These are phyloP conservation scores for Patella vulgata DNA, from an alignment of 1,140 invertebrate genomes.

Conservation along the genomic window DNA sequence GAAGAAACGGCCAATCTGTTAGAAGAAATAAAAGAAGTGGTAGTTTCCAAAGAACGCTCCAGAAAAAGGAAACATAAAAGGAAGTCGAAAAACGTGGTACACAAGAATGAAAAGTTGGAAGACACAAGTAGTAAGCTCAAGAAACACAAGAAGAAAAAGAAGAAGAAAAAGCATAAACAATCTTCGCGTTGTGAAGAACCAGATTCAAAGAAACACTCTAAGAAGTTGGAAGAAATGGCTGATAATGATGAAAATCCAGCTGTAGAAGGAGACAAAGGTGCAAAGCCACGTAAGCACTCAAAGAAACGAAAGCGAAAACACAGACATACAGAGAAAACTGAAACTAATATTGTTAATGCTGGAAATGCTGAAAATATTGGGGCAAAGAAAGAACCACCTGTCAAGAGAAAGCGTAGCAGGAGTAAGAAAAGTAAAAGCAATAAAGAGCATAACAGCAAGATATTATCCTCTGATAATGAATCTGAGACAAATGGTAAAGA, in stretches of 20 bases:
- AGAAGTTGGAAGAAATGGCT: not conserved
- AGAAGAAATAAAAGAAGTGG: conserved; percentile 10
- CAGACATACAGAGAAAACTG: conserved; percentile 1
- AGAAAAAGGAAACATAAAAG: not conserved
- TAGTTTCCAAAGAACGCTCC: conserved; percentile 9
- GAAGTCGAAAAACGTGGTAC: conserved; percentile 10
- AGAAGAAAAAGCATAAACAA: conserved; percentile 21
- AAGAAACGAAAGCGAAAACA: conserved; percentile 30
- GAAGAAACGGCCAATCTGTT: not conserved
- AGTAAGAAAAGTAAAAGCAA: conserved; percentile 10
- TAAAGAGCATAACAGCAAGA: conserved; percentile 4
- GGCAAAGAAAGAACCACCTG: not conserved
- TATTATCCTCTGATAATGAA: not conserved
- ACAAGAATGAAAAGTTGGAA: not conserved
- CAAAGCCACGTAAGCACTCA: conserved; percentile 7
- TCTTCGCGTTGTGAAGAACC: not conserved
- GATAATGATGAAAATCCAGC: not conserved
- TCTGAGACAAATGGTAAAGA: not conserved
- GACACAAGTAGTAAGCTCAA: not conserved
- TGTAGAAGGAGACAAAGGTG: conserved; percentile 11
- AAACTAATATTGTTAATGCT: not conserved
- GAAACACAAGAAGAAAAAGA: conserved; percentile 23
- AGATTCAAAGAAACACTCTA: conserved; percentile 5
- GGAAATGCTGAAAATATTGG: conserved; percentile 12
- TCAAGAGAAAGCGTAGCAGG: conserved; percentile 12